Evolutionary conservation across 2,113 vertebrate species (phyloP), one percentile per base, ranked within the genome.

Genomic region (Hoplias malabaricus): DNA sequence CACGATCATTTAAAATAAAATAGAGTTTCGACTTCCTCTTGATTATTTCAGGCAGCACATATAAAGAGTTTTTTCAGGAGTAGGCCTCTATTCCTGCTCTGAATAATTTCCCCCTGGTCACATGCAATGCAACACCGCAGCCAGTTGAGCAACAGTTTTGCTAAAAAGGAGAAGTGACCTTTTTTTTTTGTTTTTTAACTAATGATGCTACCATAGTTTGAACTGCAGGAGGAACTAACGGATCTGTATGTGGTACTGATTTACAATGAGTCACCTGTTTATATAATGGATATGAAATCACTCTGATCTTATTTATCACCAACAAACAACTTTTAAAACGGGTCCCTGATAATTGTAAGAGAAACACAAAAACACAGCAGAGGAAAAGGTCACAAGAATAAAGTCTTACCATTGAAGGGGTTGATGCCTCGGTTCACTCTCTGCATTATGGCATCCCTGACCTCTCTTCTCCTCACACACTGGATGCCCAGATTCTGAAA

Each of bases 401-500:
- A 16, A 19, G 73, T 89, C 93, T 95, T 87, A 98, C 98, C 96
- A 76, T 84, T 93, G 84, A 98, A 99, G 54, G 97, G 97, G 89
- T 99, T 99, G 87, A 99, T 96, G 76, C 94, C 92, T 89, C 92
- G 93, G 0, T 84, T 87, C 73, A 97, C 93, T 84, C 97, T 92
- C 89, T 94, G 93, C 82, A 94, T 54, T 85, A 99, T 94, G 0
- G 97, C 96, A 43, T 98, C 97, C 84, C 94, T 98, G 77, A 98
- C 93, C 82, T 99, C 97, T 86, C 93, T 96, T 89, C 97, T 96
- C 87, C 95, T 94, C 80, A 99, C 96, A 86, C 98, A 99, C 79
- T 98, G 97, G 90, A 99, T 99, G 1, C 98, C 98, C 90, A 99
- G 87, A 84, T 99, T 99, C 92, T 99, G 97, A 88, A 99, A 99